A percentile compares a stretch with the other conserved stretches of the same genome.
Evolutionary conservation across 2,888 invertebrate species (phyloP).

Genomic region (Netelia virgata): DNA sequence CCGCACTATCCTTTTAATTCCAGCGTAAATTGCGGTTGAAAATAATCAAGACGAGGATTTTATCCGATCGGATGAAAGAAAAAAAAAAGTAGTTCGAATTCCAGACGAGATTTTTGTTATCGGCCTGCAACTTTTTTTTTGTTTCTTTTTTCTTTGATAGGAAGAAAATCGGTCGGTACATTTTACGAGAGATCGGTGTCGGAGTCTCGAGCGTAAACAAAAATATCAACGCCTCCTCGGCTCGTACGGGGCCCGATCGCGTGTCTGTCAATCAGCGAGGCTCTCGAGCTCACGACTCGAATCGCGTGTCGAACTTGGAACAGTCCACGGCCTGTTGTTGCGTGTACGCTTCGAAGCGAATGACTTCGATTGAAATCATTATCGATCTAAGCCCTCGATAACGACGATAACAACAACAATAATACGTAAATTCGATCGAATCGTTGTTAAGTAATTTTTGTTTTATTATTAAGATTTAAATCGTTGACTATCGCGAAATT

Average conservation of each 20-base stretch:
- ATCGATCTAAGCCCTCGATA: neutral
- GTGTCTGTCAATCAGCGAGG: constrained; percentile 64
- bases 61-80: neutral
- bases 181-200: neutral
- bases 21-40: neutral
- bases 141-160: constrained; percentile 4
- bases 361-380: constrained; percentile 42
- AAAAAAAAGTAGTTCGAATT: neutral
- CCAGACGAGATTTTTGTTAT: neutral
- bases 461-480: neutral
- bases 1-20: constrained; percentile 29
- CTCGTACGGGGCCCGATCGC: constrained; percentile 62
- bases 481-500: neutral
- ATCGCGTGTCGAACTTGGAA: constrained; percentile 54
- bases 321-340: constrained; percentile 36
- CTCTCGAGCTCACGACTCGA: constrained; percentile 57
- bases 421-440: neutral
- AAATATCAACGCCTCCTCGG: constrained; percentile 32
- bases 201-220: constrained; percentile 14
- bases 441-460: neutral
- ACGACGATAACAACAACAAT: neutral
- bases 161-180: neutral
- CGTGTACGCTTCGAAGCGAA: constrained; percentile 35
- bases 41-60: neutral
- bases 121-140: neutral